These are phyloP conservation scores for Apogon hyalosoma DNA, from an alignment of 2,797 vertebrate genomes.

Conservation along the genomic window DNA sequence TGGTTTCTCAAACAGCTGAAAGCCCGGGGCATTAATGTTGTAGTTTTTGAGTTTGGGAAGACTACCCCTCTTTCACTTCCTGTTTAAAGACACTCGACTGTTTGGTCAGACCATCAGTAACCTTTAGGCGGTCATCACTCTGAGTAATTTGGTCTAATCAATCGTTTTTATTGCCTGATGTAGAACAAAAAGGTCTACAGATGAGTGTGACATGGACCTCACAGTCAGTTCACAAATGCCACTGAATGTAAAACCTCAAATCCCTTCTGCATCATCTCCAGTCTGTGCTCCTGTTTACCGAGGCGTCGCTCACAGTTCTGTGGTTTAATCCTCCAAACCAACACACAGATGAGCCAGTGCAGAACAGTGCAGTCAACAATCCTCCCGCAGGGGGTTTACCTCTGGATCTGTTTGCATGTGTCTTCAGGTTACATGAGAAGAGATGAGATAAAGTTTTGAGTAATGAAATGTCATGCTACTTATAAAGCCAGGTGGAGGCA, in stretches of 20 bases:
- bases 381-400: slow-evolving; percentile 16
- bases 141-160: slow-evolving; percentile 52
- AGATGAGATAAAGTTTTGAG: slow-evolving; percentile 62
- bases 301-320: no score
- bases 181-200: slow-evolving; percentile 33
- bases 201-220: slow-evolving; percentile 18
- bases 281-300: slow-evolving; percentile 25
- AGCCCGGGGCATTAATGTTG: slow-evolving; percentile 10
- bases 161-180: slow-evolving; percentile 52
- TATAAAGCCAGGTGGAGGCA: slow-evolving; percentile 43
- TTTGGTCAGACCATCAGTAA: slow-evolving; percentile 14
- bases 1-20: slow-evolving; percentile 34
- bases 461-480: slow-evolving; percentile 74
- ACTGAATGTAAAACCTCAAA: slow-evolving; percentile 30
- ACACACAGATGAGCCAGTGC: slow-evolving; percentile 19
- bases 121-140: slow-evolving; percentile 44
- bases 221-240: slow-evolving; percentile 45
- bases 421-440: slow-evolving; percentile 62
- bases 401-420: slow-evolving; percentile 32
- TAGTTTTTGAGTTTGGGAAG: slow-evolving; percentile 39
- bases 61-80: slow-evolving; percentile 48
- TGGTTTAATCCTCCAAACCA: slow-evolving; percentile 28
- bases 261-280: slow-evolving; percentile 22
- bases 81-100: slow-evolving; percentile 13
- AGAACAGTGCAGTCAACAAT: slow-evolving; percentile 6